Conservation (phyloP, 2,888 invertebrate genomes). For the Tanaodytes sp. region DNA sequence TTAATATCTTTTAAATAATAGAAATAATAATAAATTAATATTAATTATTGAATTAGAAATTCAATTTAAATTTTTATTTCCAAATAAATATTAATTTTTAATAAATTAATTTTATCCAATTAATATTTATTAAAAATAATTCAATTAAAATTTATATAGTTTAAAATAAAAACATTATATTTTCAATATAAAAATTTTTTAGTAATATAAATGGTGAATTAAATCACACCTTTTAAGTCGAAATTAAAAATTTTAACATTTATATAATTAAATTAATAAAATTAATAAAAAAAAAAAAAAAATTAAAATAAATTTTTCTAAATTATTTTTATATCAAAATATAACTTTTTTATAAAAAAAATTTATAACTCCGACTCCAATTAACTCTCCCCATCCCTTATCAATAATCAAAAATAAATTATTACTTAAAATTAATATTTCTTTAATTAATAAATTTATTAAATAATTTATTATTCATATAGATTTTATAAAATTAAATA, state of each 20-base stretch:
- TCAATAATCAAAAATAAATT: too few relatives aligned
- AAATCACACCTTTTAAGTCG: conserved; percentile 57
- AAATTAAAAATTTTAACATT: conserved; percentile 54
- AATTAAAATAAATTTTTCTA: conserved; percentile 62
- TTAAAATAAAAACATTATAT: conserved; percentile 48
- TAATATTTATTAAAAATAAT: too few relatives aligned
- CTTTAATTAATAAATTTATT: conserved; percentile 8
- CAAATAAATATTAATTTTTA: too few relatives aligned
- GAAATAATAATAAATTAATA: conserved; percentile 55
- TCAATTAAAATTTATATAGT: conserved; percentile 50
- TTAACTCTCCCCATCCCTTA: too few relatives aligned
- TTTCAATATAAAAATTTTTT: conserved; percentile 46
- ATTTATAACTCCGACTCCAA: too few relatives aligned
- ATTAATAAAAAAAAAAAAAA: conserved; percentile 62
- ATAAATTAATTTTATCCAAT: too few relatives aligned
- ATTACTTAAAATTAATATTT: too few relatives aligned
- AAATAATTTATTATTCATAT: conserved; percentile 39
- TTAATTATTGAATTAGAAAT: conserved; percentile 68
- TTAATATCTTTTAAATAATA: conserved; percentile 74
- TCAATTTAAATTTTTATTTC: conserved; percentile 73
- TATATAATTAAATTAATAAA: conserved; percentile 64
- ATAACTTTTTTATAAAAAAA: too few relatives aligned
- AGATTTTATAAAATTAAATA: conserved; percentile 29
- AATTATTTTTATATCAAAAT: background rate
- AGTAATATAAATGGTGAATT: conserved; percentile 24